Evolutionary conservation across 1,140 invertebrate species (phyloP).

Genomic region (Leptoteleia sp.): DNA sequence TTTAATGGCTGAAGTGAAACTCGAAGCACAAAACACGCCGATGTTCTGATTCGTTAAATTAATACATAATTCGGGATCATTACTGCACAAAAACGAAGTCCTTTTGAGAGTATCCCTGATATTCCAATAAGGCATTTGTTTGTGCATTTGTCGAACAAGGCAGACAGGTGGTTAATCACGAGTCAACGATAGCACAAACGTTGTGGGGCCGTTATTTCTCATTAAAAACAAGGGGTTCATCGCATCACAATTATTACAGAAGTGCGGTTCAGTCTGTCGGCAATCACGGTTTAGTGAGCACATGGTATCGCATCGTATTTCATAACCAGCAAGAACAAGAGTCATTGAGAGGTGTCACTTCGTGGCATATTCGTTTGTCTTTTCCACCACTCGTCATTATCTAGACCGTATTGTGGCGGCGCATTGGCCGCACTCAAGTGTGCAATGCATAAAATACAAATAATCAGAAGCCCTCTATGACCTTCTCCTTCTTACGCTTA

Average conservation of each 20-base stretch:
- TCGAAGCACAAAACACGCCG: constrained; percentile 17
- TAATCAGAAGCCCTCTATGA: constrained; percentile 72
- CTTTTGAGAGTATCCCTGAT: constrained; percentile 39
- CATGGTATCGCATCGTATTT: constrained; percentile 68
- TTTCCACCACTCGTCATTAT: constrained; percentile 79
- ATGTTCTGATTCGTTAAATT: constrained; percentile 52
- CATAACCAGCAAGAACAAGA: constrained; percentile 70
- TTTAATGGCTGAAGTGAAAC: constrained; percentile 36
- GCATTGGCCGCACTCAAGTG: constrained; percentile 77
- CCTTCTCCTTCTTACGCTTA: constrained; percentile 58
- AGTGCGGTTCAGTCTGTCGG: constrained; percentile 71
- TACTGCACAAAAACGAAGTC: constrained; percentile 41
- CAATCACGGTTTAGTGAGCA: constrained; percentile 65
- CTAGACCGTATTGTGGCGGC: constrained; percentile 74
- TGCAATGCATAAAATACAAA: constrained; percentile 77
- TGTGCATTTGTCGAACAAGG: constrained; percentile 55
- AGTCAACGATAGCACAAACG: constrained; percentile 63
- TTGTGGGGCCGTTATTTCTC: constrained; percentile 71
- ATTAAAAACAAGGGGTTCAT: constrained; percentile 80
- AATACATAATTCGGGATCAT: constrained; percentile 45
- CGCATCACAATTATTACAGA: constrained; percentile 77
- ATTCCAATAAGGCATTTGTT: constrained; percentile 62
- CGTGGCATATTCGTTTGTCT: constrained; percentile 81
- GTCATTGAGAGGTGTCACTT: constrained; percentile 82
- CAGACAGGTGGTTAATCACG: constrained; percentile 67